Evolutionary conservation across 2,113 vertebrate species (phyloP).

Genomic region (Syrmaticus mikado): DNA sequence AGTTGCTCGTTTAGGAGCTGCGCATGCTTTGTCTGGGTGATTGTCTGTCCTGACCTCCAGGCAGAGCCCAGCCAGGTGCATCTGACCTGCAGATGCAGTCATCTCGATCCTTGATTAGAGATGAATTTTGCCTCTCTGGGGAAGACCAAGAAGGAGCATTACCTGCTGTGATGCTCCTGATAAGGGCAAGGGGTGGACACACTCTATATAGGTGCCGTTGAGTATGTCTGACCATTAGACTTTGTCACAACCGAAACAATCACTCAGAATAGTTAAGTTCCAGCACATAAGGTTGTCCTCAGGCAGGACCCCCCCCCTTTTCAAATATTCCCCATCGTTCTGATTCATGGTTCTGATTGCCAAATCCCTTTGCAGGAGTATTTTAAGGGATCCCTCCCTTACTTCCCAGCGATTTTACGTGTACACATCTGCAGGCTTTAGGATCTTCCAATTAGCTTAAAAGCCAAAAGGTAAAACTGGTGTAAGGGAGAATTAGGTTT

Average conservation of each 20-base stretch:
- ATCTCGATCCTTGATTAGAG: background rate
- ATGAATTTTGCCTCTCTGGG: background rate
- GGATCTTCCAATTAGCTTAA: constrained; percentile 32
- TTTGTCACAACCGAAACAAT: background rate
- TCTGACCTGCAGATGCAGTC: background rate
- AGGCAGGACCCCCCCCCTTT: background rate
- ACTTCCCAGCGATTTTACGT: background rate
- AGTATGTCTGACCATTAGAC: background rate
- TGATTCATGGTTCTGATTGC: background rate
- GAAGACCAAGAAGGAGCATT: background rate
- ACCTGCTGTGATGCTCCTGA: background rate
- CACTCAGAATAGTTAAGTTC: background rate
- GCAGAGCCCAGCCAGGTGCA: accelerated
- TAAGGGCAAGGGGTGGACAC: background rate
- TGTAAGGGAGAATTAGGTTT: background rate
- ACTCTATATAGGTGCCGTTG: background rate
- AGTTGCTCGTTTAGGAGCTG: background rate
- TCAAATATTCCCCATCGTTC: background rate
- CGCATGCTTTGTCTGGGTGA: background rate
- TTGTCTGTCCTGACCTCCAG: accelerated
- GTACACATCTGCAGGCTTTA: background rate
- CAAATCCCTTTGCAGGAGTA: background rate
- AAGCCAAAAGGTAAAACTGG: constrained; percentile 27
- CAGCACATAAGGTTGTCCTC: background rate
- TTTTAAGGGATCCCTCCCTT: background rate